Percentiles rank a stretch among this genome's conserved stretches.
Evolutionary conservation across 2,113 vertebrate species (phyloP).

Genomic region (Glareola pratincola): DNA sequence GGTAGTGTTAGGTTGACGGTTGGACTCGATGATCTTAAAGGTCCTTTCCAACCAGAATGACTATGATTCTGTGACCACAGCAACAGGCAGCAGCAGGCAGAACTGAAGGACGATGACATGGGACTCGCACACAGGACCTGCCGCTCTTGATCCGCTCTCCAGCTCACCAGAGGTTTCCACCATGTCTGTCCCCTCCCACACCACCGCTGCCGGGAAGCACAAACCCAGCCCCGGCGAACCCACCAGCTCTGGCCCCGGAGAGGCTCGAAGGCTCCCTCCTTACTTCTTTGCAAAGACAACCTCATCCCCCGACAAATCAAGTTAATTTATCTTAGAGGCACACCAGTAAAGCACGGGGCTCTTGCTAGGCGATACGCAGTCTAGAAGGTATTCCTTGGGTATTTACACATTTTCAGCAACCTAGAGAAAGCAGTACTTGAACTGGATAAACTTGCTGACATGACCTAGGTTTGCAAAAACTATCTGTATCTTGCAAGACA

Average conservation of each 20-base stretch:
- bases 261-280: not conserved
- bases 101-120: accelerated
- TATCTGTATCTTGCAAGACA: not conserved
- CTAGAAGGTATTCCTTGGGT: not conserved
- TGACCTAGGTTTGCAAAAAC: not conserved
- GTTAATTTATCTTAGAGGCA: not conserved
- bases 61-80: not conserved
- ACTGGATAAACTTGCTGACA: not conserved
- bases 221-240: not conserved
- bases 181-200: too few species aligned
- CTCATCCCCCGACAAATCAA: not conserved
- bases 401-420: not conserved
- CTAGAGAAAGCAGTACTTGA: not conserved
- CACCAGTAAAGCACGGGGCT: not conserved
- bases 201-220: too few species aligned
- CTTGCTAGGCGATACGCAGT: not conserved
- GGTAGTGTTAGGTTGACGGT: too few species aligned
- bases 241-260: not conserved
- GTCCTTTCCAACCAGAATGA: not conserved
- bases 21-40: not conserved
- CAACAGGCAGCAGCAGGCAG: not conserved
- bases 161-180: not conserved
- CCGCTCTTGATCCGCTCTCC: not conserved
- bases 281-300: not conserved
- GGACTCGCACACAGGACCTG: accelerated